A percentile compares a stretch with the other conserved stretches of the same genome.
Conservation (phyloP, 2,113 vertebrate genomes). For the Alosa alosa region DNA sequence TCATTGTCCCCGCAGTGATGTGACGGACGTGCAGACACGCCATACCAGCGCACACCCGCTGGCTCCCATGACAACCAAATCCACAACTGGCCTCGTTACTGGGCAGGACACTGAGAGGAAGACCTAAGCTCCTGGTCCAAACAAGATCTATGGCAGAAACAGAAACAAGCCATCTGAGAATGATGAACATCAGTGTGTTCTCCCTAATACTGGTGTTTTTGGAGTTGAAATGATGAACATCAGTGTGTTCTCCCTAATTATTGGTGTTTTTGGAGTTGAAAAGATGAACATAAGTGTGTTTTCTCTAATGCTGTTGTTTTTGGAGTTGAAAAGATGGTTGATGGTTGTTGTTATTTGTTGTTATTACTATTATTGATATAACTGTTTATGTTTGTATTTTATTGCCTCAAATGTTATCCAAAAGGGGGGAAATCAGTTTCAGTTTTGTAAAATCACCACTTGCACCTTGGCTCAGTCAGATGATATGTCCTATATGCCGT, state of each 20-base stretch:
- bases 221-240: not conserved
- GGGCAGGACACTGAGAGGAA: too few species aligned
- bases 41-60: not conserved
- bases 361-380: conserved; percentile 39
- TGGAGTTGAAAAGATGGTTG: not conserved
- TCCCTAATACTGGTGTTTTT: too few species aligned
- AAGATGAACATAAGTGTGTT: not conserved
- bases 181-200: too few species aligned
- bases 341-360: conserved; percentile 11
- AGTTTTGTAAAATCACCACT: not conserved
- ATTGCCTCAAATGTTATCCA: not conserved
- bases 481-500: not conserved
- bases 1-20: not conserved
- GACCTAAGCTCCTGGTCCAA: too few species aligned
- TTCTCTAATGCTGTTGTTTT: not conserved
- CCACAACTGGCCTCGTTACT: not conserved
- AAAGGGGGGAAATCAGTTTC: not conserved
- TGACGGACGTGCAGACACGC: not conserved
- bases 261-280: not conserved
- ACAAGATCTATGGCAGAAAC: not conserved
- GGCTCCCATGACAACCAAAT: not conserved
- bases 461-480: not conserved
- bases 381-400: conserved; percentile 28
- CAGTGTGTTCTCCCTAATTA: not conserved
- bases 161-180: not conserved